Evolutionary conservation across 2,888 invertebrate species (phyloP), one percentile per base, ranked within the genome.

Genomic region (Clanis bilineata): DNA sequence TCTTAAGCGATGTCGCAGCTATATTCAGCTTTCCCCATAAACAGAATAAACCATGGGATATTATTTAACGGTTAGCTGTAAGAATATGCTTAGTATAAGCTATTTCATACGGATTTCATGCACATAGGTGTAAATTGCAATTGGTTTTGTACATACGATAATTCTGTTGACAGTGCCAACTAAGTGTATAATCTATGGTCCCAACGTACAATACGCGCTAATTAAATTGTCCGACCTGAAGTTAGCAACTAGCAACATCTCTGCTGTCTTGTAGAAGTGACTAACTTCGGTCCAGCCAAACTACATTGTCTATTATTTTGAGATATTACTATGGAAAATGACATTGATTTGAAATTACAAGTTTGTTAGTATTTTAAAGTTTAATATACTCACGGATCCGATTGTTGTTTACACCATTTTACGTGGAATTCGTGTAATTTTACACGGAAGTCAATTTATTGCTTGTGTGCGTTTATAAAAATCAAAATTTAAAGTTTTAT

Each of bases 391-490:
- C 9, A 36, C 9, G 9, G 12, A 2, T 12, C 12, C 9, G 1
- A 36, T 36, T 5, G 10, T 1, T 3, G 32, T 18, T 28, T 18
- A 47, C 25, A 23, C 2, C 5, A 15, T 18, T 15, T 15, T 36
- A 9, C 36, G 12, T 36, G 9, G 12, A 12, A 32, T 18, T 9
- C 15, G 15, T 9, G n/a, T n/a, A n/a, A n/a, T n/a, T 9, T 51
- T 51, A 51, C 15, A 18, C 32, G 15, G 28, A 10, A n/a, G 1
- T 18, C n/a, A 28, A 51, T 18, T 21, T 51, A 51, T 32, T 28
- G 51, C 51, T 51, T 51, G 32, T 28, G 32, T 51, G 51, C 28
- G 51, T 51, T 51, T 28, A 51, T 51, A 51, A 51, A 28, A 51
- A 51, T 51, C 32, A 51, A 51, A 51, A 15, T 32, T 6, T 25